Percentiles rank a stretch among this genome's conserved stretches.
phyloP scores from a whole-genome alignment of 2,797 vertebrate genomes.

The Acridotheres tristis region DNA sequence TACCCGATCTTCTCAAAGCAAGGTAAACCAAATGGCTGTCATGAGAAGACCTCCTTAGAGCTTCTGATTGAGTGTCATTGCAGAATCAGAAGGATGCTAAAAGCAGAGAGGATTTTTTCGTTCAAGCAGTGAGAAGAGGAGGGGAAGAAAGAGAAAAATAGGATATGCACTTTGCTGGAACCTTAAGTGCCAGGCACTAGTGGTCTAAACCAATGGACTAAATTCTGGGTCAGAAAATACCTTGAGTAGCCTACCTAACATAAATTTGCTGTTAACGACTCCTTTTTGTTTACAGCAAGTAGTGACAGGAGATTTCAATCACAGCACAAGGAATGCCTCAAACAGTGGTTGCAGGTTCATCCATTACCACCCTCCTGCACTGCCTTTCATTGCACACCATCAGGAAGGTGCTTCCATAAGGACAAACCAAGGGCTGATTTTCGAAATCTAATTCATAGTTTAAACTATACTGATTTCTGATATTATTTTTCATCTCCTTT shows the following conservation, averaged over 20 bases:
- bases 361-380: not conserved
- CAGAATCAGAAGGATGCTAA: not conserved
- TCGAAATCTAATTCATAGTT: not conserved
- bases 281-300: not conserved
- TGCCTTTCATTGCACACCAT: not conserved
- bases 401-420: not conserved
- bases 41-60: not conserved
- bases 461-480: not conserved
- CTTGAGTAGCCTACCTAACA: not conserved
- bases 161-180: not conserved
- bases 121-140: not conserved
- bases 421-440: not conserved
- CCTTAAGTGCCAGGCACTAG: not conserved
- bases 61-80: not conserved
- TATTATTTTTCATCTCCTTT: not conserved
- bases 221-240: not conserved
- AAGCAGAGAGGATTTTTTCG: fast-evolving
- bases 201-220: not conserved
- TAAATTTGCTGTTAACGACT: not conserved
- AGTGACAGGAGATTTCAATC: not conserved
- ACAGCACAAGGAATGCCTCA: not conserved
- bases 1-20: not conserved
- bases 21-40: not conserved
- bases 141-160: not conserved
- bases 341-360: not conserved